Evolutionary conservation across 2,797 vertebrate species (phyloP).

Genomic region (Hoplostethus atlanticus): DNA sequence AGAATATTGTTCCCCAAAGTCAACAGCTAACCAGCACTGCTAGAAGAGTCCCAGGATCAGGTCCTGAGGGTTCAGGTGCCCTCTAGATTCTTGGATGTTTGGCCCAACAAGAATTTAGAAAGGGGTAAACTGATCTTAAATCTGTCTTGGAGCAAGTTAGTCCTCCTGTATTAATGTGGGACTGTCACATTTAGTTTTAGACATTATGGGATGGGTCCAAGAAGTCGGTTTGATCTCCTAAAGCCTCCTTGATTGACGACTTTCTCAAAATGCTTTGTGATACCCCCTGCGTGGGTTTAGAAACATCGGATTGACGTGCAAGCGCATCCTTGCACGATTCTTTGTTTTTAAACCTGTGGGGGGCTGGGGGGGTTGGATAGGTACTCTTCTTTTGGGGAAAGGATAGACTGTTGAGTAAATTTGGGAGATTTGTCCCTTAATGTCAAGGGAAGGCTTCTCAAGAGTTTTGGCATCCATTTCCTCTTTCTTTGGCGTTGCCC

Average conservation of each 20-base stretch:
- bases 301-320: neutral
- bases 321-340: neutral
- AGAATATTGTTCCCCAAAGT: no score
- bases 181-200: neutral
- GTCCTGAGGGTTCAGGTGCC: no score
- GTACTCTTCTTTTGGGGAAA: neutral
- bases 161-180: neutral
- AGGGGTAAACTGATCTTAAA: neutral
- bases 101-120: neutral
- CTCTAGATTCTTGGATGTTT: neutral
- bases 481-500: slow-evolving; percentile 81
- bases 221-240: neutral
- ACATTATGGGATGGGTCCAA: neutral
- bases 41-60: no score
- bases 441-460: neutral
- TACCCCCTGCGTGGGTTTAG: neutral
- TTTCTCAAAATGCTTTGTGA: neutral
- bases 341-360: neutral
- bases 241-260: no score
- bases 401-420: neutral
- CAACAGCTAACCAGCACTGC: neutral
- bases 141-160: neutral
- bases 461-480: slow-evolving; percentile 16
- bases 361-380: no score
- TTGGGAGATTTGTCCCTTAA: neutral